A percentile compares a stretch with the other conserved stretches of the same genome.
Conservation (phyloP, 2,113 vertebrate genomes). For the Trichomycterus rosablanca region DNA sequence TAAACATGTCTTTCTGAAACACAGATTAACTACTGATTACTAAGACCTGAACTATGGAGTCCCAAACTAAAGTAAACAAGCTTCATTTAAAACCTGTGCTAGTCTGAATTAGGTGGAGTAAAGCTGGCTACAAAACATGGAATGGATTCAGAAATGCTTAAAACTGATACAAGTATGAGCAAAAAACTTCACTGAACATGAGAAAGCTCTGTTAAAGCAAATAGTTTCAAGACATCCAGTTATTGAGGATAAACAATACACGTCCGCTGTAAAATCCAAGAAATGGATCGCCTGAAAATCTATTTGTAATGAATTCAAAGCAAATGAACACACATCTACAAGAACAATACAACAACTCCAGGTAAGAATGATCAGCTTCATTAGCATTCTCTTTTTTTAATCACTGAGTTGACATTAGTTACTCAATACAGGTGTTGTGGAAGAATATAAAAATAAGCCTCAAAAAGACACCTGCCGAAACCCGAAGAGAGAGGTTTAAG, state of each 20-base stretch:
- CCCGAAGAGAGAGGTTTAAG: slow-evolving; percentile 14
- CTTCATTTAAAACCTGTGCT: too few species aligned
- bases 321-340: slow-evolving; percentile 23
- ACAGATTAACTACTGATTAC: too few species aligned
- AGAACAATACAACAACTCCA: slow-evolving; percentile 17
- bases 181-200: slow-evolving; percentile 28
- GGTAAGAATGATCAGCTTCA: slow-evolving; percentile 5
- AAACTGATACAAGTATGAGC: too few species aligned
- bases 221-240: slow-evolving; percentile 13
- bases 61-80: too few species aligned
- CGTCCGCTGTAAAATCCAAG: slow-evolving; percentile 15
- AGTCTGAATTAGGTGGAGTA: too few species aligned
- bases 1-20: too few species aligned
- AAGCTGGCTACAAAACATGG: too few species aligned
- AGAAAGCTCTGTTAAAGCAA: slow-evolving; percentile 20
- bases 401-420: neutral
- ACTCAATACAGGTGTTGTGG: slow-evolving; percentile 15
- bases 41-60: too few species aligned
- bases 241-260: slow-evolving; percentile 26
- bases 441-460: slow-evolving; percentile 17
- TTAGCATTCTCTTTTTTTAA: neutral
- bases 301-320: slow-evolving; percentile 19
- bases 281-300: slow-evolving; percentile 18
- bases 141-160: too few species aligned
- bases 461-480: slow-evolving; percentile 21